Conservation (phyloP, 1,140 invertebrate genomes). For the Elysia chlorotica region DNA sequence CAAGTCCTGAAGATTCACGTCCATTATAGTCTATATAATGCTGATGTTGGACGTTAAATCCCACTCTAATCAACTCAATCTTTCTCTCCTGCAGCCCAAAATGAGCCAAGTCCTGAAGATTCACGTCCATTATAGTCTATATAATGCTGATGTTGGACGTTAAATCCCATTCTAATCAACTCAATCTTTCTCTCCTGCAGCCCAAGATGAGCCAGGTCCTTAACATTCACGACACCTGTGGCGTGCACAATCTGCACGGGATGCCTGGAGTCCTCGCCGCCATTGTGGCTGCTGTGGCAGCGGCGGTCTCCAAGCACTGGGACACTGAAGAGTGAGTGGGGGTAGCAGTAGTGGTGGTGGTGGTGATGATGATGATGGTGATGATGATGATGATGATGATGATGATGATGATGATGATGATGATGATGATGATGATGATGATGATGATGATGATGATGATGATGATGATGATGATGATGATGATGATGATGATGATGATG, state of each 20-base stretch:
- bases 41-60: neutral
- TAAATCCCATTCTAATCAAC: neutral
- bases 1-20: no score
- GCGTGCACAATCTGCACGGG: constrained; percentile 95
- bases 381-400: neutral
- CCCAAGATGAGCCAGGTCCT: constrained; percentile 53
- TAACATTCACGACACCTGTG: constrained; percentile 87
- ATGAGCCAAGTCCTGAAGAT: no score
- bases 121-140: neutral
- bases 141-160: neutral
- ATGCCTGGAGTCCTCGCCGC: constrained; percentile 89
- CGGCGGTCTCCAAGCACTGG: constrained; percentile 71
- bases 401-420: neutral
- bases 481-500: neutral
- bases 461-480: neutral
- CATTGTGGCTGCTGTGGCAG: constrained; percentile 77
- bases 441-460: neutral
- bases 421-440: neutral
- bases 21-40: no score
- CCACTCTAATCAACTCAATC: neutral
- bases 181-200: neutral
- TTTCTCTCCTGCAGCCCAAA: no score
- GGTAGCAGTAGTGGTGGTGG: neutral
- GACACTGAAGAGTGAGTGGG: constrained; percentile 61
- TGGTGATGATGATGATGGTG: constrained; percentile 3